A percentile compares a stretch with the other conserved stretches of the same genome.
Conservation (phyloP, 2,888 invertebrate genomes). For the Pherbina coryleti region DNA sequence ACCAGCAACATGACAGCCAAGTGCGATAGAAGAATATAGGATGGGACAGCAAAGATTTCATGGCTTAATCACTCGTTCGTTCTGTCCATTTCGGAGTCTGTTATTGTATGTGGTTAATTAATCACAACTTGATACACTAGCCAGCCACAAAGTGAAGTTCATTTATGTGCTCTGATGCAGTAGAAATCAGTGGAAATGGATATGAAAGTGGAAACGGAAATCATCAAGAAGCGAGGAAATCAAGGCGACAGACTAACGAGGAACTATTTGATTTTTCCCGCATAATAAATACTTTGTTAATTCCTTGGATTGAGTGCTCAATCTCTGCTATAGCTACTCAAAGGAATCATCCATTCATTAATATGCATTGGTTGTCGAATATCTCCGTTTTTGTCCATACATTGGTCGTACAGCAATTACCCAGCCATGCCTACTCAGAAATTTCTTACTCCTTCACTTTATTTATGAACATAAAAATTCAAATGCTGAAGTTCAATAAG, state of each 20-base stretch:
- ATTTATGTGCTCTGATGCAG: background rate
- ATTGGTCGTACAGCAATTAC: background rate
- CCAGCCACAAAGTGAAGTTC: background rate
- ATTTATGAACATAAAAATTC: constrained; percentile 17
- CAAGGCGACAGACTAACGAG: background rate
- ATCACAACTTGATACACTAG: constrained; percentile 52
- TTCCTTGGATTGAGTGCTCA: background rate
- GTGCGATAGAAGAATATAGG: background rate
- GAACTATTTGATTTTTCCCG: background rate
- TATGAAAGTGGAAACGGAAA: background rate
- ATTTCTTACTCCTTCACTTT: background rate
- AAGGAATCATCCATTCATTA: background rate
- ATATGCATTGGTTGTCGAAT: constrained; percentile 12
- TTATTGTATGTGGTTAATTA: constrained; percentile 54
- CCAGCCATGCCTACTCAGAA: background rate
- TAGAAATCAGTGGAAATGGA: background rate
- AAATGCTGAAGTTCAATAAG: constrained; percentile 35
- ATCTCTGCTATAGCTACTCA: background rate
- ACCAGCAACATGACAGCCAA: background rate
- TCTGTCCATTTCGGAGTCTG: constrained; percentile 31
- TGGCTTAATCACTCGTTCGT: constrained; percentile 49
- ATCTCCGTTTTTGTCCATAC: background rate
- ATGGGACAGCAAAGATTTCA: constrained; percentile 31
- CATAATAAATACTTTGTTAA: background rate
- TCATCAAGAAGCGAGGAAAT: background rate